Conservation (phyloP, 2,113 vertebrate genomes). For the Cygnus atratus region DNA sequence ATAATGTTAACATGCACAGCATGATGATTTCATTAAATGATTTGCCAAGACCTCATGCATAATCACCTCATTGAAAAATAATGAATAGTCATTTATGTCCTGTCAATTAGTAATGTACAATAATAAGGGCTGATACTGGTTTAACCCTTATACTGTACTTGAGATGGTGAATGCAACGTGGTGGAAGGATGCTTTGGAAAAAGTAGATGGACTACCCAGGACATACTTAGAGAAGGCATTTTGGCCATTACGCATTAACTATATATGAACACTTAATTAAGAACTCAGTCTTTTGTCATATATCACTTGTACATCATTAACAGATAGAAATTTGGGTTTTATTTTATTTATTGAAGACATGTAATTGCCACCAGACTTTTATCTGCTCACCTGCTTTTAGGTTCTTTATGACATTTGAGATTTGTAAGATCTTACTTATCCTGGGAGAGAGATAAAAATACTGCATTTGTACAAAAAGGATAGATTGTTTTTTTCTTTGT, state of each 20-base stretch:
- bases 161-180: background rate
- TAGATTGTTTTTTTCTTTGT: background rate
- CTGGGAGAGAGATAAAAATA: background rate
- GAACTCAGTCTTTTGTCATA: background rate
- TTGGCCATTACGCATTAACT: background rate
- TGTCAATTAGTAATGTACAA: background rate
- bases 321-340: background rate
- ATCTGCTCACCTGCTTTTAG: background rate
- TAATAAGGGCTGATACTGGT: background rate
- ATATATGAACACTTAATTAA: background rate
- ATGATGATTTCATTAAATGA: background rate
- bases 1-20: background rate
- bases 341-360: background rate
- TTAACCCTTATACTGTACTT: background rate
- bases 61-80: conserved; percentile 22
- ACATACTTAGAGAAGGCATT: background rate
- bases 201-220: background rate
- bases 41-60: background rate
- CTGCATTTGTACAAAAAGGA: background rate
- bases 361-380: background rate
- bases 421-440: background rate
- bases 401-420: background rate
- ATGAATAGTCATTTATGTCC: background rate
- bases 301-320: background rate
- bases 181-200: background rate